A percentile compares a stretch with the other conserved stretches of the same genome.
These are phyloP conservation scores for Chiloscyllium punctatum DNA, from an alignment of 2,797 vertebrate species.

Conservation along the genomic window DNA sequence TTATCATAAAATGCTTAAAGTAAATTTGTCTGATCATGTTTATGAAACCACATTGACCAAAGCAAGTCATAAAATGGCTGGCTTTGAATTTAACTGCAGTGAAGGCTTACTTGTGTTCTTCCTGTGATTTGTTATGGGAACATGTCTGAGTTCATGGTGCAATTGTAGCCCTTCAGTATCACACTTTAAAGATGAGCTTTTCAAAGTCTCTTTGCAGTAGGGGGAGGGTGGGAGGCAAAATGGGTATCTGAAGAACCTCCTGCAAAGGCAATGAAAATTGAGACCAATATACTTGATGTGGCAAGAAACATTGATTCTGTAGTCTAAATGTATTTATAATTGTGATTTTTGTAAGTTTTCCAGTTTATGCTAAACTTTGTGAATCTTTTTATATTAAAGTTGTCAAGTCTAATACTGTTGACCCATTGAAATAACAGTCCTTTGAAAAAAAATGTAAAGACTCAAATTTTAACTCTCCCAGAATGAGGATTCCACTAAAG, in stretches of 20 bases:
- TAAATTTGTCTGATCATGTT: neutral
- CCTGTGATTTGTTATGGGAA: neutral
- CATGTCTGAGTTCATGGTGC: neutral
- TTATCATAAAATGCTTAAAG: neutral
- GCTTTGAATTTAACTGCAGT: neutral
- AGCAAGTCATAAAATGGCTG: neutral
- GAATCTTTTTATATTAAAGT: slow-evolving; percentile 27
- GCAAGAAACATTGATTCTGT: slow-evolving; percentile 6
- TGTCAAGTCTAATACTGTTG: slow-evolving; percentile 12
- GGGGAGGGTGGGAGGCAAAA: neutral
- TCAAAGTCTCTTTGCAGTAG: neutral
- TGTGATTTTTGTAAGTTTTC: slow-evolving; percentile 21
- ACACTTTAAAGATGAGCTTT: neutral
- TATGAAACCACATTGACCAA: neutral
- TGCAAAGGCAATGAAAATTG: neutral
- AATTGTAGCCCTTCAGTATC: neutral
- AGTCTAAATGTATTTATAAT: slow-evolving; percentile 35
- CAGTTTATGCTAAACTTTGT: neutral
- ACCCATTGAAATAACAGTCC: neutral
- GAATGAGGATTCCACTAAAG: neutral
- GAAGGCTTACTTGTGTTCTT: neutral
- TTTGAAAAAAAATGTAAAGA: slow-evolving; percentile 20
- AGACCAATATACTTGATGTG: neutral
- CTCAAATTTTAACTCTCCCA: neutral
- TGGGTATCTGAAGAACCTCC: neutral